Evolutionary conservation across 2,797 vertebrate genomes (phyloP), one percentile per base, ranked within the genome.

Genomic region (Bucorvus abyssinicus): DNA sequence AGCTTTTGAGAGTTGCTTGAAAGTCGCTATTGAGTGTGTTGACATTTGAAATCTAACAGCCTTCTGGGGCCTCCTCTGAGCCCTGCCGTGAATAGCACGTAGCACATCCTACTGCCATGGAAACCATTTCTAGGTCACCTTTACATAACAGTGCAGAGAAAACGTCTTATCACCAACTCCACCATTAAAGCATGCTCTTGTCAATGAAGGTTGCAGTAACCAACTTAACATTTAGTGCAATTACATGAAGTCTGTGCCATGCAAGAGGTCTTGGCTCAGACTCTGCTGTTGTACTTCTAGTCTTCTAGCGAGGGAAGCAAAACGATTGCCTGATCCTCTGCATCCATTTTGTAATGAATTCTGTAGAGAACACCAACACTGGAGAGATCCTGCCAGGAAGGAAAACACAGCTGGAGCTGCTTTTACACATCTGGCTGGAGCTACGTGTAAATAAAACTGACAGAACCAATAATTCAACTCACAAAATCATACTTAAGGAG

Each of bases 401-500:
- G 18, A 56, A 88, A 70, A 59, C 44, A 63, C 47, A 81, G 61
- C 84, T 94, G 87, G 83, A 95, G 63, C 60, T 92, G 79, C 81
- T 86, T 84, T 78, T 40, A 68, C 45, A 5, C 59, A 18, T 32
- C 87, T 91, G 69, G 23, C n/a, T 93, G 65, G 15, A 90, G 83
- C 34, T 63, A n/a, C 9, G 0, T 3, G 27, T 22, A 81, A 93
- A 89, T 67, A 94, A 81, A 63, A 45, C 69, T 42, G 78, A 27
- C 86, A 88, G 84, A 92, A 63, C 30, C 76, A 65, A 30, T 53
- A 29, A 79, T 49, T 61, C 4, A 3, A 61, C 56, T 52, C 84
- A 79, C 67, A 78, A 86, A 91, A 91, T 84, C 73, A 91, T 45
- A 79, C 74, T 70, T 78, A 38, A 92, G 84, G 81, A 88, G 83